Conservation (phyloP, 2,113 vertebrate genomes). For the Marmota flaviventris region DNA sequence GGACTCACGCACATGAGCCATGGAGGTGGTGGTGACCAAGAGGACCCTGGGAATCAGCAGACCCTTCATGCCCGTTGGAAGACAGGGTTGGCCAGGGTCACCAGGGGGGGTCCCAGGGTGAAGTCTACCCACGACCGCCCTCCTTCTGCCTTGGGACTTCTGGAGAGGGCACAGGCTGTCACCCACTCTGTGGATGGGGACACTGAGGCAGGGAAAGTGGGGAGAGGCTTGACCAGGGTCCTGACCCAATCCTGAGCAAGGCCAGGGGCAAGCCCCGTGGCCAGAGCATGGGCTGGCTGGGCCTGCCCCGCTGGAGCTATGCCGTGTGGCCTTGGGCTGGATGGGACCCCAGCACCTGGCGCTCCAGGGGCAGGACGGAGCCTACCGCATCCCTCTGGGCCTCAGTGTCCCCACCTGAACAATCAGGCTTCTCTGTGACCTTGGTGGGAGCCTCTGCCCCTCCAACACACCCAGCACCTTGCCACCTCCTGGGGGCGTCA, state of each 20-base stretch:
- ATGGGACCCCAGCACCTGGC: fast-evolving
- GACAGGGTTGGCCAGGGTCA: background rate
- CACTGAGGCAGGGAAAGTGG: background rate
- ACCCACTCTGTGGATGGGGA: background rate
- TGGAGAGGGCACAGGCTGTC: background rate
- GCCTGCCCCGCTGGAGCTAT: background rate
- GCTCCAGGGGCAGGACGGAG: background rate
- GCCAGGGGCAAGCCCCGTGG: background rate
- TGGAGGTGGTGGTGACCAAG: background rate
- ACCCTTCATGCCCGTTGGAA: background rate
- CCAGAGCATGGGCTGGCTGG: fast-evolving
- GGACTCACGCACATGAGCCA: too few species aligned
- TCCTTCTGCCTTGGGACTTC: background rate
- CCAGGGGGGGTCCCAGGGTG: fast-evolving
- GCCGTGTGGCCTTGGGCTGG: background rate
- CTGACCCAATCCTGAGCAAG: background rate
- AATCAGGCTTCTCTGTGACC: background rate
- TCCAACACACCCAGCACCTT: background rate
- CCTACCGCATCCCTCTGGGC: fast-evolving
- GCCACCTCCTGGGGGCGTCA: background rate
- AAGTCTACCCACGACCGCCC: fast-evolving
- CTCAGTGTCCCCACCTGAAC: background rate
- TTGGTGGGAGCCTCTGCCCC: fast-evolving
- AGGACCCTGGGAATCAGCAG: background rate
- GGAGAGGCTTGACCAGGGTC: background rate